Evolutionary conservation across 2,113 vertebrate genomes (phyloP), one percentile per base, ranked within the genome.

Genomic region (Myrmecobius fasciatus): DNA sequence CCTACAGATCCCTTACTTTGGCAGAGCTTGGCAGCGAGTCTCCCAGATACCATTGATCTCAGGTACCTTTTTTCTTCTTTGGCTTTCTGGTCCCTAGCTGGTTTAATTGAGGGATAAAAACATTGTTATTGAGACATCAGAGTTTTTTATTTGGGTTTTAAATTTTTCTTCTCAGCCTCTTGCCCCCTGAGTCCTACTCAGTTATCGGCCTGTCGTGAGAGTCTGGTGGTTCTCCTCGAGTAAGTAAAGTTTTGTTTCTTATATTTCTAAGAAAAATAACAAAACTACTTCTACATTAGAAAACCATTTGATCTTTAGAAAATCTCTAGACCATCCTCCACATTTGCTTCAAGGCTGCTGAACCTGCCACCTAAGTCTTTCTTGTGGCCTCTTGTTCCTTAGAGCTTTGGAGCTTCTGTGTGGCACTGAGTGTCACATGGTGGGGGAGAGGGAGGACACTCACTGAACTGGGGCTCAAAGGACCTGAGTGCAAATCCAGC

Each of bases 141-240:
- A 3, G 52, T 52, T 91, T 48, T 89, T 31, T 12, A 6, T 0
- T 0, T 28, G 43, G 36, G 8, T 90, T 51, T 89, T 89, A 53
- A 20, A 49, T 93, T 96, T 96, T 96, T 89, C 96, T 95, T 95
- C 96, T 83, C 97, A 99, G 99, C 99, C 48, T 99, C 99, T 1
- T 98, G 99, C 95, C 99, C 99, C 48, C 98, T 99, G 0, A 99
- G 98, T 51, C 99, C 99, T 20, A 98, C 97, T 46, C 99, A 99
- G 91, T 96, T 99, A 56, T 97, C 98, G n/a, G 99, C 98, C n/a
- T 99, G 99, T 94, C 98, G 98, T 11, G 98, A 99, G 97, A 99
- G 99, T 89, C 99, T 99, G 96, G 95, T 99, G 92, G 98, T 99
- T 31, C 98, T 99, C 25, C 98, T 99, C n/a, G 99, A 99, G 99